Conservation (phyloP, 1,140 invertebrate genomes). For the Pomacea maculata region DNA sequence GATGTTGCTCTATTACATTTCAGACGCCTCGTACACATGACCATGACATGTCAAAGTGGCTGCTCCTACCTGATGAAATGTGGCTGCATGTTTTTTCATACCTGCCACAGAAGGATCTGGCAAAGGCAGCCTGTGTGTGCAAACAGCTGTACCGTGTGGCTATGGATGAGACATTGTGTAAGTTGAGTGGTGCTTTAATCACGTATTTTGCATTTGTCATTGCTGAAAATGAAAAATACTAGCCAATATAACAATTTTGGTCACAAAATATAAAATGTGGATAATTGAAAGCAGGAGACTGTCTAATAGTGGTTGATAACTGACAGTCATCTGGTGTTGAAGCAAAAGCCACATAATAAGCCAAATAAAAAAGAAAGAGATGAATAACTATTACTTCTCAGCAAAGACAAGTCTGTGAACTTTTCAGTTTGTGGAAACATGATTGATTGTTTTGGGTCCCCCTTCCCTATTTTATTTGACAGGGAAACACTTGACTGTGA, state of each 20-base stretch:
- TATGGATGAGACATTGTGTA: conserved; percentile 58
- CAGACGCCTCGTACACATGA: conserved; percentile 56
- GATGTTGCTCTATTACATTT: background rate
- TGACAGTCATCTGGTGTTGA: too few species aligned
- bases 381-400: background rate
- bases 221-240: too few species aligned
- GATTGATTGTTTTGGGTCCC: background rate
- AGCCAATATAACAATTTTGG: too few species aligned
- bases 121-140: conserved; percentile 44
- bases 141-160: conserved; percentile 55
- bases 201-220: too few species aligned
- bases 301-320: too few species aligned
- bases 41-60: conserved; percentile 52
- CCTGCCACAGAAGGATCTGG: conserved; percentile 51
- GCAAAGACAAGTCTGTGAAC: background rate
- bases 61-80: conserved; percentile 61
- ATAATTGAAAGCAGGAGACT: too few species aligned
- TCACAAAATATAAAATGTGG: too few species aligned
- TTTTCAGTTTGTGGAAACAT: background rate
- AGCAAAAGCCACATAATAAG: too few species aligned
- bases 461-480: conserved; percentile 8
- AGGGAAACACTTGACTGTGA: conserved; percentile 60
- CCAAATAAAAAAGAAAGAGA: too few species aligned
- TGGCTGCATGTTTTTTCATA: conserved; percentile 55
- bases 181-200: conserved; percentile 29